Base-by-base conservation (phyloP, 2,797 vertebrate species). In the Hydrophis major region DNA sequence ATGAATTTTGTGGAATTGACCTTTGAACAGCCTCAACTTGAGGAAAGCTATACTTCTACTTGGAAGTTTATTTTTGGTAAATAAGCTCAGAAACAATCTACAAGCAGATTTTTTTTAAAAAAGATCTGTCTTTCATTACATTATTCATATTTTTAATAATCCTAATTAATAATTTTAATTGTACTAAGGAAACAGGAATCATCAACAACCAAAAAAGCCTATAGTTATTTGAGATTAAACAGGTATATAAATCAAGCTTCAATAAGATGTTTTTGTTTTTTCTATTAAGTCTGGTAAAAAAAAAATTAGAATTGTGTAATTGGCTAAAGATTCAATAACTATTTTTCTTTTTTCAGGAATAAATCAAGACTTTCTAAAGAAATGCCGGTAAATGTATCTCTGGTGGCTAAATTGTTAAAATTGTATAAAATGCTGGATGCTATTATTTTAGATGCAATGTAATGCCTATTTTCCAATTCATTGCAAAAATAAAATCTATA, bases 251-350 rank as follows among this genome's bases (percentile, higher is more conserved):
- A n/a, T 89, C 47, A 91, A 83, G n/a, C 16, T 87, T 93, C 93
- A 69, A 93, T 55, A 91, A 87, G 90, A 93, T 90, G 78, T 89
- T 93, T 42, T 94, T 94, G 53, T 60, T 59, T 61, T 92, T 90
- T 2, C 50, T 56, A n/a, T 53, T 37, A 78, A 28, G 32, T 50
- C 25, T 47, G 50, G 37, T 61, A 92, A 92, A 32, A 53, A 53
- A 42, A 90, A 92, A 90, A 47, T 1, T 61, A 32, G 74, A 57
- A 32, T 89, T 50, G 42, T 61, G 22, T 14, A 42, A 89, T 93
- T 95, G 86, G 55, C 6, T 94, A 74, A 93, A 66, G 74, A 42
- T 78, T 42, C 95, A 96, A 95, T 87, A 92, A 95, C 28, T 28
- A 95, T 83, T 60, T 93, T 94, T 42, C 91, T 94, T 92, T 94